Conservation (phyloP, 2,888 invertebrate species). For the Drosophila flavopinicola region DNA sequence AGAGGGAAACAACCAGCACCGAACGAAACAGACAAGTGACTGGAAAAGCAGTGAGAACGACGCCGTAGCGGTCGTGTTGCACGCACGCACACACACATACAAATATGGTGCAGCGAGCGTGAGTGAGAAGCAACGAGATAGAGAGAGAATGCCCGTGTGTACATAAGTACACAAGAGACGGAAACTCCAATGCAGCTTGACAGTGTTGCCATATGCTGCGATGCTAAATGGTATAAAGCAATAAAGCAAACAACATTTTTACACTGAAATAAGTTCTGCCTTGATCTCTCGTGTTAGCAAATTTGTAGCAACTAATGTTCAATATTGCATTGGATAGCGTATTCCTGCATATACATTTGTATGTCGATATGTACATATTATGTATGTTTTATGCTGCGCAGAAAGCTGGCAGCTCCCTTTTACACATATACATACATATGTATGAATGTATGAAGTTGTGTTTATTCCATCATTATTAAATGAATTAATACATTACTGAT, state of each 20-base stretch:
- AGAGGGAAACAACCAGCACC: slow-evolving; percentile 39
- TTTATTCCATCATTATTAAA: slow-evolving; percentile 2
- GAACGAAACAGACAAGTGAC: slow-evolving; percentile 54
- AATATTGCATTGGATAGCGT: not conserved
- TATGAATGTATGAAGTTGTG: slow-evolving; percentile 5
- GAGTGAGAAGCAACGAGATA: slow-evolving; percentile 17
- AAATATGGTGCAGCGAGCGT: slow-evolving; percentile 32
- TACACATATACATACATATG: slow-evolving; percentile 5
- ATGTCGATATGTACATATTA: not conserved
- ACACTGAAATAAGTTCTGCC: slow-evolving; percentile 3
- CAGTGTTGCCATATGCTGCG: slow-evolving; percentile 46
- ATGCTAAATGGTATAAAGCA: slow-evolving; percentile 27
- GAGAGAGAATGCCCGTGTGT: slow-evolving; percentile 8
- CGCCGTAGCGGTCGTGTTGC: slow-evolving; percentile 47
- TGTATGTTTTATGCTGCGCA: slow-evolving; percentile 36
- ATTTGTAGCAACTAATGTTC: not conserved
- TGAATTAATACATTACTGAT: slow-evolving; percentile 10
- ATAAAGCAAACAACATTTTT: slow-evolving; percentile 21
- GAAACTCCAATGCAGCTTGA: slow-evolving; percentile 50
- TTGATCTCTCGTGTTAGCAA: not conserved
- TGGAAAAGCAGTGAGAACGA: slow-evolving; percentile 49
- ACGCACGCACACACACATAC: slow-evolving; percentile 16
- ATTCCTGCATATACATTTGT: not conserved
- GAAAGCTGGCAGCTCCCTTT: slow-evolving; percentile 36
- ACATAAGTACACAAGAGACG: slow-evolving; percentile 28